These are phyloP conservation scores for Premnoplex brunnescens DNA, from an alignment of 2,797 vertebrate species.

Conservation along the genomic window DNA sequence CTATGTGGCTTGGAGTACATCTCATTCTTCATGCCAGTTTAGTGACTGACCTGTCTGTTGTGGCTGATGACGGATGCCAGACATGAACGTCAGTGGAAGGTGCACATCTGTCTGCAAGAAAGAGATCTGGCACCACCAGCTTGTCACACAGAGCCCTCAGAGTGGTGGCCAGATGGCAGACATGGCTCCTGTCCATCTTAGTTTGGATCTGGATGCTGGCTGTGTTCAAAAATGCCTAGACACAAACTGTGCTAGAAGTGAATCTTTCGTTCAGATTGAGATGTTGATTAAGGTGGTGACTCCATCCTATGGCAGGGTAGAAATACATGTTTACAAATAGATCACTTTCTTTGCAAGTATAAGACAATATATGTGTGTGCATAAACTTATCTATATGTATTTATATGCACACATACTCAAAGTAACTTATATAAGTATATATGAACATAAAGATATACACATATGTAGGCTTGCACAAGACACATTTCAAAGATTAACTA, in stretches of 20 bases:
- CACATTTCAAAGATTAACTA: not conserved
- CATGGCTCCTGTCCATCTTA: not conserved
- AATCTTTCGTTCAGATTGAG: not conserved
- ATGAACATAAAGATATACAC: not conserved
- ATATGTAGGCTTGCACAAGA: not conserved
- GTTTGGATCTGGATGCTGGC: not conserved
- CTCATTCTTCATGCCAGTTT: not conserved
- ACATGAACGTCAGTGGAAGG: not conserved
- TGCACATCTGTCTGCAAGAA: not conserved
- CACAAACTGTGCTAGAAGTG: not conserved
- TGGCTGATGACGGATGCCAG: not conserved
- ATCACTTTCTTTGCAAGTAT: not conserved
- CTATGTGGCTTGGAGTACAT: rapidly evolving
- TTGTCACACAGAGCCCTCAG: not conserved
- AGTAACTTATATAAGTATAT: not conserved
- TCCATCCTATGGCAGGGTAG: not conserved
- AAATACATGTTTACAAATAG: not conserved
- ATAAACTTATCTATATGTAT: not conserved
- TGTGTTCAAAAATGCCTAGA: not conserved
- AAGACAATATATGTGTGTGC: not conserved
- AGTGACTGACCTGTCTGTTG: not conserved
- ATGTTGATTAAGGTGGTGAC: not conserved
- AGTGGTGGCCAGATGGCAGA: not conserved
- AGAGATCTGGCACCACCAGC: not conserved
- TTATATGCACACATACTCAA: too few species aligned